Evolutionary conservation across 1,140 invertebrate species (phyloP), one percentile per base, ranked within the genome.

Genomic region (Atta cephalotes): DNA sequence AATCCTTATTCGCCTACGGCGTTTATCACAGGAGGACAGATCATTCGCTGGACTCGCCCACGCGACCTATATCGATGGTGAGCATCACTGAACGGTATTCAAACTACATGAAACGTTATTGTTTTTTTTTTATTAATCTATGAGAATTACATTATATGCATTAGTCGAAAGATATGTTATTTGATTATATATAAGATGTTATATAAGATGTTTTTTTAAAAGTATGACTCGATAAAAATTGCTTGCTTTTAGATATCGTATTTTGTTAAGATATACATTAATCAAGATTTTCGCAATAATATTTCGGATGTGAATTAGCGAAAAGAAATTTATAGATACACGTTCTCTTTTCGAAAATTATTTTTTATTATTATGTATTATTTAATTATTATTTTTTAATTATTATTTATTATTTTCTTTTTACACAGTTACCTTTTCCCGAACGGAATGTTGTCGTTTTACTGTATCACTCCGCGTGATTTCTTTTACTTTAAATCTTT

Each of bases 11-110:
- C 63, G 49, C 35, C 60, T 16, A 51, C 51, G 79, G 45, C 88
- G 86, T 87, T 89, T 89, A 68, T 89, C 88, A 65, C 88, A 5
- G 31, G 45, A 65, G 28, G 49, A 85, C 82, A 82, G 87, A 90
- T 86, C 28, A 60, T 87, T 88, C 63, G 77, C 16, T 51, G 58
- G 72, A 35, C 70, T 78, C 76, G 58, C 88, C 88, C 82, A 89
- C 88, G 87, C 77, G 31, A 16, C 49, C 31, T 62, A 45, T 68
- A 87, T 89, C 71, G 78, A 87, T 62, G 56, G 18, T 31, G 28
- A 53, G 39, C 28, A 60, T 70, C 74, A 87, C 84, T 87, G 74
- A 85, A 70, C 51, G 31, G 28, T 58, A 25, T 68, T 0, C 28
- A 14, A n/a, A 21, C 35, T 86, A 68, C 79, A 87, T 76, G 25